These are phyloP conservation scores for Platichthys flesus DNA, from an alignment of 2,113 vertebrate species.

Conservation along the genomic window DNA sequence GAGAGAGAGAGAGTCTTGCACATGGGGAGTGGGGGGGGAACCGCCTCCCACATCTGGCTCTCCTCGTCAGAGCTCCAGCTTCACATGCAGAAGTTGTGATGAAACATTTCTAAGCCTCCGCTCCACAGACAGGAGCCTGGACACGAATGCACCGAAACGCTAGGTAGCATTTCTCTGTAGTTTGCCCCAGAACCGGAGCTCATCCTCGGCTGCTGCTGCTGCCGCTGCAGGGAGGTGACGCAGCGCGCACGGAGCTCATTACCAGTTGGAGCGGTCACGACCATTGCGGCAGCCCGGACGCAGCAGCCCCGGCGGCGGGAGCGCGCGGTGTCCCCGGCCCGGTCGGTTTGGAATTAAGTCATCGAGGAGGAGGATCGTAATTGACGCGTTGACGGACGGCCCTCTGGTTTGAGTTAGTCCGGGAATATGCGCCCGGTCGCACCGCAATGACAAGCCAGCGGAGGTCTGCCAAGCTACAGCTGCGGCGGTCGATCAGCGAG, in stretches of 20 bases:
- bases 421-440: slow-evolving; percentile 76
- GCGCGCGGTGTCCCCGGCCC: not conserved
- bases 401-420: slow-evolving; percentile 34
- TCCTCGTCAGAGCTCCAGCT: slow-evolving; percentile 54
- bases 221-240: slow-evolving; percentile 76
- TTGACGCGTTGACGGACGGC: not conserved
- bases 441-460: slow-evolving; percentile 84
- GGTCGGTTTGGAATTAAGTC: slow-evolving; percentile 41
- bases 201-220: slow-evolving; percentile 20
- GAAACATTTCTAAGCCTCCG: slow-evolving; percentile 35
- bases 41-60: slow-evolving; percentile 76
- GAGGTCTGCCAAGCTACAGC: slow-evolving; percentile 83
- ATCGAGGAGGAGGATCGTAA: slow-evolving; percentile 3
- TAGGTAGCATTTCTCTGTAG: not conserved
- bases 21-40: slow-evolving; percentile 18
- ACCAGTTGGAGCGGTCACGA: slow-evolving; percentile 78
- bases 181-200: not conserved
- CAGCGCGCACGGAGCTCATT: slow-evolving; percentile 58
- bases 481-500: slow-evolving; percentile 94
- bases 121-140: not conserved
- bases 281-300: slow-evolving; percentile 68
- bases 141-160: not conserved
- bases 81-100: slow-evolving; percentile 57
- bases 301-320: slow-evolving; percentile 6
- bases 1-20: slow-evolving; percentile 27